Evolutionary conservation across 2,888 invertebrate species (phyloP), one percentile per base, ranked within the genome.

Genomic region (Rotaria macrura): DNA sequence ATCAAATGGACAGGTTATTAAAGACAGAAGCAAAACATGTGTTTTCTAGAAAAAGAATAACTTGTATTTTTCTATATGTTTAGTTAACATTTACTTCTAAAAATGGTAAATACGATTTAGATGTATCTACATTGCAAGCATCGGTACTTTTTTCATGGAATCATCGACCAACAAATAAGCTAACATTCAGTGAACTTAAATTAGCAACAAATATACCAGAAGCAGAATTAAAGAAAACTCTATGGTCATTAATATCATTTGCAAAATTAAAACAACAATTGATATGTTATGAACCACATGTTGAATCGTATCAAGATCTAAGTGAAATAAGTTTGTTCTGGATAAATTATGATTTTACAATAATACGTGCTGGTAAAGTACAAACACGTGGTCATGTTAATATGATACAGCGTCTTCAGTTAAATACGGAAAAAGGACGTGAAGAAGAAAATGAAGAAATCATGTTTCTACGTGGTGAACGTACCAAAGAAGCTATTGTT

Each of bases 121-220:
- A 99, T 90, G 97, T 99, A 12, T 99, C 98, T 25, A 98, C 99
- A 47, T 98, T 98, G 92, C 99, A 99, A 93, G 97, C 99, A 97
- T 97, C 97, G 65, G 97, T 99, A 29, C 92, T 99, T 79, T 98
- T 97, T 92, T 96, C 97, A 29, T 99, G 97, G 97, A 99, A 99
- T 92, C 96, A 97, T 90, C 93, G 97, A 88, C 96, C 96, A 2
- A 88, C 94, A 88, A 97, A 97, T 89, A 95, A 94, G 91, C 94
- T 99, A 87, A 94, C 95, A n/a, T 96, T 97, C 89, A 99, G 99
- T 92, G 97, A 97, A 92, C 92, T 99, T 87, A 93, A 96, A 89
- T 92, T 99, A 88, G 97, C 98, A 7, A 98, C 99, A 2, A 97
- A 98, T 91, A 92, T 99, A 88, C 97, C 98, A 38, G 95, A 99